Evolutionary conservation across 2,797 vertebrate species (phyloP).

Genomic region (Aotus griseimembra): DNA sequence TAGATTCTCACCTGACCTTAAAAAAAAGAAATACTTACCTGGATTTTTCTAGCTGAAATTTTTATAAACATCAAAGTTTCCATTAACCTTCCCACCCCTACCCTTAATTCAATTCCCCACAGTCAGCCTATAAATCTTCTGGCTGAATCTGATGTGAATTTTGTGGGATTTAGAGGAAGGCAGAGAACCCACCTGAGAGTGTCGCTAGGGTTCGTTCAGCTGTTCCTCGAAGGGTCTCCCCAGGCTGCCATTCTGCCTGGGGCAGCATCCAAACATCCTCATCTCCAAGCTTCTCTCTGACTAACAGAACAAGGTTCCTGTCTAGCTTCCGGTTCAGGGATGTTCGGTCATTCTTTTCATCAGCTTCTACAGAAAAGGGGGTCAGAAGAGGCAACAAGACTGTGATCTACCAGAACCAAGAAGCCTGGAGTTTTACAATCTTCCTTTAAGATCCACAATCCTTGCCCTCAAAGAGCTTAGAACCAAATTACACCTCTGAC

Average conservation of each 20-base stretch:
- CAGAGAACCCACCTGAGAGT: constrained; percentile 87
- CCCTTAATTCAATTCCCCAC: background rate
- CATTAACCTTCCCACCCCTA: background rate
- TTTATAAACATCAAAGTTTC: background rate
- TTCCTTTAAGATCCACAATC: background rate
- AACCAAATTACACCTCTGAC: background rate
- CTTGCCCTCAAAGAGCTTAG: background rate
- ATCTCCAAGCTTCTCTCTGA: constrained; percentile 89
- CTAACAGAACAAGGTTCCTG: constrained; percentile 91
- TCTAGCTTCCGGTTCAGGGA: constrained; percentile 90
- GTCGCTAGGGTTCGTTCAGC: constrained; percentile 90
- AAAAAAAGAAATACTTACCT: background rate
- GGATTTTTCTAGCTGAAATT: background rate
- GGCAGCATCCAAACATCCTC: constrained; percentile 94
- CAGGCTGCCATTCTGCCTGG: constrained; percentile 92
- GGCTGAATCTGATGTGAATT: background rate
- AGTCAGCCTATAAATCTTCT: background rate
- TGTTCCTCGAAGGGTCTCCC: constrained; percentile 93
- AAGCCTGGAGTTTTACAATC: background rate
- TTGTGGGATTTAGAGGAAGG: background rate
- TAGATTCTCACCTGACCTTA: background rate
- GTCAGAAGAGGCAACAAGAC: background rate
- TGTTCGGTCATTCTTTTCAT: constrained; percentile 84
- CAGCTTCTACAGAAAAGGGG: constrained; percentile 84
- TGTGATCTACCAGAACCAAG: background rate